Conservation (phyloP, 2,888 invertebrate species). For the Lasioglossum vierecki region DNA sequence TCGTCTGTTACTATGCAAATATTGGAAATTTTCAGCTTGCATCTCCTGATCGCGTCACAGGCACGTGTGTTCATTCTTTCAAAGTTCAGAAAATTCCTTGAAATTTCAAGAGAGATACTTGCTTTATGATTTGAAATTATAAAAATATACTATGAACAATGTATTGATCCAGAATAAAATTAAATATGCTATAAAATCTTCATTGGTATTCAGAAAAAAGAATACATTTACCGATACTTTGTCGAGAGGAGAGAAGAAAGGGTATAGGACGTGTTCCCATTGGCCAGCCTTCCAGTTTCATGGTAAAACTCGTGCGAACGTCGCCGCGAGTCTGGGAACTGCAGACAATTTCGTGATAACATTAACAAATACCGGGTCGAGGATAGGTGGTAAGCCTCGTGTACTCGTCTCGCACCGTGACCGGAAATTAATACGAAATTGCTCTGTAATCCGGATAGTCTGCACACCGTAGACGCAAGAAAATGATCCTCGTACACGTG, state of each 20-base stretch:
- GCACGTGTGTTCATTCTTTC: neutral
- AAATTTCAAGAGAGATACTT: neutral
- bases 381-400: slow-evolving; percentile 40
- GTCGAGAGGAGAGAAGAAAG: slow-evolving; percentile 30
- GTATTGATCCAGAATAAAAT: neutral
- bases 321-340: slow-evolving; percentile 58
- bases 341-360: slow-evolving; percentile 71
- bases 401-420: slow-evolving; percentile 46
- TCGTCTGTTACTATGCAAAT: slow-evolving; percentile 31
- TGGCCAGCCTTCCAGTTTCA: slow-evolving; percentile 43
- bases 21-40: neutral
- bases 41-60: neutral
- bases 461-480: slow-evolving; percentile 70
- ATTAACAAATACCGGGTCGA: slow-evolving; percentile 66
- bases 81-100: neutral
- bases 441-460: slow-evolving; percentile 73
- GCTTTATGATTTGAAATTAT: neutral
- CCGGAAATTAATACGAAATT: slow-evolving; percentile 76
- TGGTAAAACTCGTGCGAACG: slow-evolving; percentile 64
- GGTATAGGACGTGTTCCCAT: slow-evolving; percentile 12
- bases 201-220: neutral
- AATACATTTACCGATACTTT: neutral
- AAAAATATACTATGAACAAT: neutral
- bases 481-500: slow-evolving; percentile 72
- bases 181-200: neutral